These are phyloP conservation scores for Electrona antarctica DNA, from an alignment of 2,113 vertebrate species.

Conservation along the genomic window DNA sequence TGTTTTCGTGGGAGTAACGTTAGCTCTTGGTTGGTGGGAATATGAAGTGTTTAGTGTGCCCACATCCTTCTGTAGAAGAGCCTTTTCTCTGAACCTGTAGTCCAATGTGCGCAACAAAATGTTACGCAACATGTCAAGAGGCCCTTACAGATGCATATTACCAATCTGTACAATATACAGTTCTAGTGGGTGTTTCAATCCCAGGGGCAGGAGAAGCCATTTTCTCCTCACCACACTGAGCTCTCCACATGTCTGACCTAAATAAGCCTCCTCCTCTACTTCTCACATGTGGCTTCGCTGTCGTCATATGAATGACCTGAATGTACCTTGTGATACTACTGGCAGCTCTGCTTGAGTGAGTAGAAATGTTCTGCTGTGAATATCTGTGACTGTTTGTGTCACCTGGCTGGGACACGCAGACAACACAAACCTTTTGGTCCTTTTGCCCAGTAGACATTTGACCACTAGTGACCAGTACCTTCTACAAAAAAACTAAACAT, in stretches of 20 bases:
- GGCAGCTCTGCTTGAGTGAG: not conserved
- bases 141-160: not conserved
- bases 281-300: too few relatives aligned
- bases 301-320: not conserved
- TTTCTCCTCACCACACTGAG: not conserved
- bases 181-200: not conserved
- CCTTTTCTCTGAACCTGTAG: not conserved
- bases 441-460: slow-evolving; percentile 10
- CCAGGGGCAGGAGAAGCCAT: not conserved
- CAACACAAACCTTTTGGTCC: slow-evolving; percentile 1
- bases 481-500: not conserved
- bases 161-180: not conserved
- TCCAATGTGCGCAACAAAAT: not conserved
- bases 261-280: not conserved
- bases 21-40: too few relatives aligned
- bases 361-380: not conserved
- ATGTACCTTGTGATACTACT: not conserved
- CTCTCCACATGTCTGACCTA: not conserved
- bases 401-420: not conserved
- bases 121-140: not conserved
- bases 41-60: too few relatives aligned
- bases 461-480: slow-evolving; percentile 4
- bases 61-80: not conserved
- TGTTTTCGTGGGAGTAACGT: too few relatives aligned
- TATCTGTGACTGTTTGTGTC: not conserved